These are phyloP conservation scores for Drosophila pseudoobscura DNA, from an alignment of 1,140 invertebrate genomes.

Conservation along the genomic window DNA sequence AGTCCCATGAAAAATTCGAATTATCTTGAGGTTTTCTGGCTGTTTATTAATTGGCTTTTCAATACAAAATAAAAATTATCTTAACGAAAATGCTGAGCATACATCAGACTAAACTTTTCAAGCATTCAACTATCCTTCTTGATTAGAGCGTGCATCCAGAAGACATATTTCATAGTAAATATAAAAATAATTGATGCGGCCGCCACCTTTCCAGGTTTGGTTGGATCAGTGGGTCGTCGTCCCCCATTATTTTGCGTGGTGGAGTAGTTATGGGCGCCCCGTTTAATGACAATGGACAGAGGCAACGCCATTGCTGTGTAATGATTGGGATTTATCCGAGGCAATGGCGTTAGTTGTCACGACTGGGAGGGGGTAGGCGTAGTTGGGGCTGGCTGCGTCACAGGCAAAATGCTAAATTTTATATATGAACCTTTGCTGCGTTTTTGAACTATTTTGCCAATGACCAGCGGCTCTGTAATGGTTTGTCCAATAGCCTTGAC, in stretches of 20 bases:
- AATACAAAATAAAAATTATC: not conserved
- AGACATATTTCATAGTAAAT: slow-evolving; percentile 42
- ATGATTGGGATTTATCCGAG: slow-evolving; percentile 17
- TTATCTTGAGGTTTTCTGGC: not conserved
- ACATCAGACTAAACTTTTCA: not conserved
- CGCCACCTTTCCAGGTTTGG: not conserved
- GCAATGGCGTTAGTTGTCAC: slow-evolving; percentile 59
- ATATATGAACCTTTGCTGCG: slow-evolving; percentile 85
- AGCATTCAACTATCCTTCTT: not conserved
- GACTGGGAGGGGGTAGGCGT: slow-evolving; percentile 4
- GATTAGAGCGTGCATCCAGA: slow-evolving; percentile 30
- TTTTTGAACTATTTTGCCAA: slow-evolving; percentile 85
- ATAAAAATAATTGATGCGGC: slow-evolving; percentile 30
- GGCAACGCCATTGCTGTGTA: not conserved
- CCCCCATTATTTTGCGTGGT: slow-evolving; percentile 1
- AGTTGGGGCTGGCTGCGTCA: not conserved
- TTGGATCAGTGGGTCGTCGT: not conserved
- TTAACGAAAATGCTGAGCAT: not conserved
- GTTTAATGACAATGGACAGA: not conserved
- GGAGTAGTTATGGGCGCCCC: slow-evolving; percentile 7
- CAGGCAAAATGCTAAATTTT: slow-evolving; percentile 86
- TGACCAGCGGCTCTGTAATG: slow-evolving; percentile 84
- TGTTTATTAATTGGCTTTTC: not conserved
- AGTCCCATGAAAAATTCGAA: too few relatives aligned
- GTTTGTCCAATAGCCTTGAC: slow-evolving; percentile 84